Evolutionary conservation across 1,140 invertebrate genomes (phyloP).

Genomic region (Drosophila baimaii): DNA sequence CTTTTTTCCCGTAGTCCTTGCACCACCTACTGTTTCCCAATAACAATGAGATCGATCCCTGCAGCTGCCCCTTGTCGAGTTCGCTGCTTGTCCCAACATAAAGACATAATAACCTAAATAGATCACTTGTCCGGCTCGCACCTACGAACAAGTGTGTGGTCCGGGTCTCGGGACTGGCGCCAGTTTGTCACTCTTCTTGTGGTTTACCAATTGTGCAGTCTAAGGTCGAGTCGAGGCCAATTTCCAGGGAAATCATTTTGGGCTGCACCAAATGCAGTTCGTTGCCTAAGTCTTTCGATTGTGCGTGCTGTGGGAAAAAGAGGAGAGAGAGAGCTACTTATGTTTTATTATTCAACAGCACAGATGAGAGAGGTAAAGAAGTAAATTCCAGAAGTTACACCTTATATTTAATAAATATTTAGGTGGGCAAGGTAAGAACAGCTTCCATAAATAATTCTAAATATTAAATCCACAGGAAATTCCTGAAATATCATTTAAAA

Average conservation of each 20-base stretch:
- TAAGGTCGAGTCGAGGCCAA: slow-evolving; percentile 8
- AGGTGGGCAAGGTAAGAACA: too few species aligned
- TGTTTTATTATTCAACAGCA: too few species aligned
- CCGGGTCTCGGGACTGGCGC: slow-evolving; percentile 60
- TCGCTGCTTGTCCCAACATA: slow-evolving; percentile 62
- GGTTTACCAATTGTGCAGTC: slow-evolving; percentile 48
- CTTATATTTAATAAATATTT: not conserved
- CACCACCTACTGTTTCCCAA: slow-evolving; percentile 73
- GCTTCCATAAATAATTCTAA: not conserved
- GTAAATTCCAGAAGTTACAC: not conserved
- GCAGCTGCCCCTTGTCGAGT: slow-evolving; percentile 57
- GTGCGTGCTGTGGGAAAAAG: slow-evolving; percentile 10
- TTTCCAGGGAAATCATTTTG: slow-evolving; percentile 40
- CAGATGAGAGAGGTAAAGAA: too few species aligned
- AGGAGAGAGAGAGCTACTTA: too few species aligned
- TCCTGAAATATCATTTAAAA: slow-evolving; percentile 6
- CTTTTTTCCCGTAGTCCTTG: slow-evolving; percentile 21
- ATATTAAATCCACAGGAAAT: not conserved
- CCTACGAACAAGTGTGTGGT: slow-evolving; percentile 70
- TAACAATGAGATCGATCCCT: slow-evolving; percentile 57
- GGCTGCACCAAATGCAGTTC: slow-evolving; percentile 33
- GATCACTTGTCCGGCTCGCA: slow-evolving; percentile 77
- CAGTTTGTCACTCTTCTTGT: slow-evolving; percentile 62
- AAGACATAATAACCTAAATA: slow-evolving; percentile 82
- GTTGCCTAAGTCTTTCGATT: slow-evolving; percentile 69